phyloP scores from a whole-genome alignment of 2,113 vertebrate species.

The Smithornis capensis region DNA sequence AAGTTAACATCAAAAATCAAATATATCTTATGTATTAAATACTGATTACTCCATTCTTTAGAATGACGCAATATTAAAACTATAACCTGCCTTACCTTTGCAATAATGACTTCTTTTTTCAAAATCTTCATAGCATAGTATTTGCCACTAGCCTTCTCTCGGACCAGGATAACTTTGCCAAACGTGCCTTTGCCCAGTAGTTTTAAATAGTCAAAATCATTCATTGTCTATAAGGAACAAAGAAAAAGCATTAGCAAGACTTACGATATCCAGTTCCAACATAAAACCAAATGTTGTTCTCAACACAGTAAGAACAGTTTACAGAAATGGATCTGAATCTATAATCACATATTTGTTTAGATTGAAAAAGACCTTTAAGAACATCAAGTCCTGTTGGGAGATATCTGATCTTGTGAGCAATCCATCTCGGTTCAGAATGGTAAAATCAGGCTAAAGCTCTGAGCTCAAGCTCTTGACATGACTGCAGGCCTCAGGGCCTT shows the following conservation, averaged over 20 bases:
- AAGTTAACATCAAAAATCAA: not conserved
- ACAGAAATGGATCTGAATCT: not conserved
- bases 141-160: slow-evolving; percentile 97
- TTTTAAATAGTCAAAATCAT: slow-evolving; percentile 99
- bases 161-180: slow-evolving; percentile 96
- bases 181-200: slow-evolving; percentile 97
- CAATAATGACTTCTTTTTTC: slow-evolving; percentile 98
- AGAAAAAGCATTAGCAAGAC: slow-evolving; percentile 16
- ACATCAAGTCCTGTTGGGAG: not conserved
- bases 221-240: slow-evolving; percentile 87
- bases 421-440: too few species aligned
- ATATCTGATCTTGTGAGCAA: too few species aligned
- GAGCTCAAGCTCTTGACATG: too few species aligned
- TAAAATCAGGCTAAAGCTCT: too few species aligned
- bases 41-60: not conserved
- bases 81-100: slow-evolving; percentile 81
- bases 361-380: not conserved
- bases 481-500: too few species aligned
- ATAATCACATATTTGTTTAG: not conserved
- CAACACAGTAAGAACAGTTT: not conserved
- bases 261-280: not conserved
- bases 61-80: not conserved
- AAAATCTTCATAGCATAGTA: slow-evolving; percentile 99
- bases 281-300: not conserved
- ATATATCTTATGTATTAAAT: not conserved